A percentile compares a stretch with the other conserved stretches of the same genome.
These are phyloP conservation scores for Protaetia brevitarsis DNA, from an alignment of 1,140 invertebrate genomes.

Conservation along the genomic window DNA sequence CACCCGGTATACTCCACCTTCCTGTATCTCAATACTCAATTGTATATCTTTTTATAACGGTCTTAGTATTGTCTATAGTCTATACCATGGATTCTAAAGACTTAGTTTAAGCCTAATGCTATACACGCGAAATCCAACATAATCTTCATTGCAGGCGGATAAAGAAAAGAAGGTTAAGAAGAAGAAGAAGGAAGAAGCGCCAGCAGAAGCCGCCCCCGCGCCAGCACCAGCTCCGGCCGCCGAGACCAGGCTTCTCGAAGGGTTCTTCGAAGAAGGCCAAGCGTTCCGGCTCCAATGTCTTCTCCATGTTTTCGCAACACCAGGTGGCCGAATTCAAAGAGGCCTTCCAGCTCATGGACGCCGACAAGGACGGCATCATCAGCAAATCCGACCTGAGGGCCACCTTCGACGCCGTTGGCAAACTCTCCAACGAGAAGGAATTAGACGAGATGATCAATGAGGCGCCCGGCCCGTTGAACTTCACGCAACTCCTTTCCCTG, in stretches of 20 bases:
- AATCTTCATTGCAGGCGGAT: constrained; percentile 70
- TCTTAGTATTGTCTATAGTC: no score
- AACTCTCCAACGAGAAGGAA: constrained; percentile 85
- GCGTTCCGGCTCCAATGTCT: constrained; percentile 88
- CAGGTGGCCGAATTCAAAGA: constrained; percentile 96
- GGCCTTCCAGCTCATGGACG: constrained; percentile 97
- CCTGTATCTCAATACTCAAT: no score
- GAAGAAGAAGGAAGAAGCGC: constrained; percentile 65
- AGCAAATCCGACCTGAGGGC: constrained; percentile 92
- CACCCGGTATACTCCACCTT: no score
- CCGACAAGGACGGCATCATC: constrained; percentile 93
- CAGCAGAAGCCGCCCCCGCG: constrained; percentile 55
- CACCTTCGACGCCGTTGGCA: constrained; percentile 93
- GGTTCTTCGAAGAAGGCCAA: constrained; percentile 74
- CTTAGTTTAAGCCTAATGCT: no score
- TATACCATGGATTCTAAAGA: no score
- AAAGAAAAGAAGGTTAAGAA: constrained; percentile 82
- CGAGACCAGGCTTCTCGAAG: constrained; percentile 56
- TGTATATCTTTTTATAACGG: no score
- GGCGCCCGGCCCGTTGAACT: constrained; percentile 90
- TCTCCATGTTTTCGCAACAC: constrained; percentile 92
- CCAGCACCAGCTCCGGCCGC: constrained; percentile 57
- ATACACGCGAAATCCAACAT: no score
- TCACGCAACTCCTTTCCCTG: constrained; percentile 88
- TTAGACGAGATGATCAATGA: constrained; percentile 88